These are phyloP conservation scores for Carduelis carduelis DNA, from an alignment of 2,797 vertebrate genomes.

Conservation along the genomic window DNA sequence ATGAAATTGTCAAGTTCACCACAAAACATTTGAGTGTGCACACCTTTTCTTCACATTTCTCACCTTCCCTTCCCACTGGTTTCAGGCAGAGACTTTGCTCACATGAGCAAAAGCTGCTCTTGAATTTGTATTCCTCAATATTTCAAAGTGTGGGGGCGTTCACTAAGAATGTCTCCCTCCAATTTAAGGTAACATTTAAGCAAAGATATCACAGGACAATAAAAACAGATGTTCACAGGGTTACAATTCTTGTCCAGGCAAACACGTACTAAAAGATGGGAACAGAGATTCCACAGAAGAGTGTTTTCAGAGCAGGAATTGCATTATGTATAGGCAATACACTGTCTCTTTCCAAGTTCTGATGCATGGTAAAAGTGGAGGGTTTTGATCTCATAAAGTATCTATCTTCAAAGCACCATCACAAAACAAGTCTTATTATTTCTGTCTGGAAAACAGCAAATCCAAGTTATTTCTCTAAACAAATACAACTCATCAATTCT, in stretches of 20 bases:
- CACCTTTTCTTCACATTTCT: background rate
- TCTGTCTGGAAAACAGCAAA: background rate
- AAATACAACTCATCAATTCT: background rate
- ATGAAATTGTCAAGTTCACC: background rate
- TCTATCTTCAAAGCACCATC: background rate
- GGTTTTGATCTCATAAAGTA: background rate
- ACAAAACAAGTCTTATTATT: background rate
- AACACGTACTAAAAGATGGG: background rate
- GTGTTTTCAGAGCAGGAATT: background rate
- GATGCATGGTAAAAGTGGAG: background rate
- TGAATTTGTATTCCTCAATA: background rate
- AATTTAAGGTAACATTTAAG: background rate
- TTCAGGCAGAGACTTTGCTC: background rate
- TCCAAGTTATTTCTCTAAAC: background rate
- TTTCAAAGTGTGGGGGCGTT: background rate
- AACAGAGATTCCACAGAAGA: background rate
- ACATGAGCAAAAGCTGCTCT: background rate
- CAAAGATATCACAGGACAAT: background rate
- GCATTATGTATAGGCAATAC: accelerated
- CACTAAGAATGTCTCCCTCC: background rate
- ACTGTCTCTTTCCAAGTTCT: background rate
- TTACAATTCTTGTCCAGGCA: background rate
- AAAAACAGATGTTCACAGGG: background rate
- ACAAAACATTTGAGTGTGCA: background rate
- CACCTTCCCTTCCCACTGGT: background rate